Base-by-base conservation (phyloP, 2,113 vertebrate genomes). In the Falco punctatus region DNA sequence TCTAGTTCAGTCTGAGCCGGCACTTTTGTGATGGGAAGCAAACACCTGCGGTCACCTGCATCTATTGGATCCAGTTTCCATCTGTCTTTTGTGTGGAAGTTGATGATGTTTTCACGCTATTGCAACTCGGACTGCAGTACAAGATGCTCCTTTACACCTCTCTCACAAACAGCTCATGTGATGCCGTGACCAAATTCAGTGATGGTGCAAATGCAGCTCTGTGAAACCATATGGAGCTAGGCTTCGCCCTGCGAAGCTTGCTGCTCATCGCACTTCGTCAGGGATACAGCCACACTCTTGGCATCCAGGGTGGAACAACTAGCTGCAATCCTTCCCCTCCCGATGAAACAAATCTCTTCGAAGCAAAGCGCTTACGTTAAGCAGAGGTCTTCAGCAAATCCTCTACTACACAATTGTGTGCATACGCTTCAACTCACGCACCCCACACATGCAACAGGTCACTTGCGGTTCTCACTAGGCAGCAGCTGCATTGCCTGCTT, bases 71-170 rank as follows among this genome's bases (percentile, higher is more conserved):
- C 51, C 49, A 33, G 27, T 66, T 73, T 38, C 67, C 49, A n/a
- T 59, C 66, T 91, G 28, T 22, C 18, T 75, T 11, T 24, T 12
- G 24, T 28, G n/a, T 64, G 79, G 54, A 71, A 59, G 52, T 49
- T 78, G 22, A 2, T 35, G 40, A 42, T 54, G 33, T 9, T 95
- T 90, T 86, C 35, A 16, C 46, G 28, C 30, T 26, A 3, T 28
- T 1, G 0, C 1, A 4, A 17, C 44, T 75, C 2, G 3, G 18
- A 2, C 2, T 74, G 38, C n/a, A 18, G 22, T 15, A 16, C 54
- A 32, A 62, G 66, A 14, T 82, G 46, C 13, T 33, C 42, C 26
- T 81, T 88, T 21, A 12, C 13, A 23, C 16, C 32, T 42, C 35
- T 38, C 61, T 59, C 27, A 16, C 59, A 22, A 33, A 9, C 26